Percentiles rank a stretch among this genome's conserved stretches.
phyloP scores from a whole-genome alignment of 2,113 vertebrate genomes.

The Pelobates fuscus region DNA sequence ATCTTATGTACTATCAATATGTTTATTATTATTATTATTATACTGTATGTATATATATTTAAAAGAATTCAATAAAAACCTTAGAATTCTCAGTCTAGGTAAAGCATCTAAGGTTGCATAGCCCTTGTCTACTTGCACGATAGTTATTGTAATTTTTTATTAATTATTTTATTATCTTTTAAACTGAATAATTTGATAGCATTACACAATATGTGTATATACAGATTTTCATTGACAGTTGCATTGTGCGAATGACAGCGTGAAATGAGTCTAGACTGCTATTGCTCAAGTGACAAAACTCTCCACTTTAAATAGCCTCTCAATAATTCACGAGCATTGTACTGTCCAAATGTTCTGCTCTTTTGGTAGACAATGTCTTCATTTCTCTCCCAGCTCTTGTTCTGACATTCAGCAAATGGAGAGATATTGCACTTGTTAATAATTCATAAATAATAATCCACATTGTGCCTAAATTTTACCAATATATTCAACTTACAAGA shows the following conservation, averaged over 20 bases:
- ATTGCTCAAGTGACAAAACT: constrained; percentile 65
- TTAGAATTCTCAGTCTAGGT: no score
- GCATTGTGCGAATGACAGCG: constrained; percentile 1
- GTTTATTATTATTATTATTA: no score
- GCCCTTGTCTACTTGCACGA: no score
- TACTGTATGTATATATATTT: no score
- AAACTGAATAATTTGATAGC: no score
- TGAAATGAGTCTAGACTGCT: constrained; percentile 19
- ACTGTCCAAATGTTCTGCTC: constrained; percentile 74
- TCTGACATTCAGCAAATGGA: constrained; percentile 71
- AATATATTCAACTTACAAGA: constrained; percentile 49
- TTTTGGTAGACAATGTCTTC: constrained; percentile 69
- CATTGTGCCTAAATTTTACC: constrained; percentile 53
- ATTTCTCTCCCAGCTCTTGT: constrained; percentile 67
- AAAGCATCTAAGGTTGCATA: no score
- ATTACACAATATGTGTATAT: neutral
- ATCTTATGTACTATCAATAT: no score
- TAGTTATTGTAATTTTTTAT: no score
- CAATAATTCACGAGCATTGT: constrained; percentile 78
- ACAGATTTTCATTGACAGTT: neutral
- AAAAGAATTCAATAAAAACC: no score
- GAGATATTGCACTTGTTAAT: constrained; percentile 66
- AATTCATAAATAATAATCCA: constrained; percentile 64
- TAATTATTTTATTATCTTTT: no score
- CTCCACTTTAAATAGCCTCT: constrained; percentile 69